Evolutionary conservation across 92 coral and sea anemone genomes (phyloP).

Genomic region (Epizoanthus illoricatus): DNA sequence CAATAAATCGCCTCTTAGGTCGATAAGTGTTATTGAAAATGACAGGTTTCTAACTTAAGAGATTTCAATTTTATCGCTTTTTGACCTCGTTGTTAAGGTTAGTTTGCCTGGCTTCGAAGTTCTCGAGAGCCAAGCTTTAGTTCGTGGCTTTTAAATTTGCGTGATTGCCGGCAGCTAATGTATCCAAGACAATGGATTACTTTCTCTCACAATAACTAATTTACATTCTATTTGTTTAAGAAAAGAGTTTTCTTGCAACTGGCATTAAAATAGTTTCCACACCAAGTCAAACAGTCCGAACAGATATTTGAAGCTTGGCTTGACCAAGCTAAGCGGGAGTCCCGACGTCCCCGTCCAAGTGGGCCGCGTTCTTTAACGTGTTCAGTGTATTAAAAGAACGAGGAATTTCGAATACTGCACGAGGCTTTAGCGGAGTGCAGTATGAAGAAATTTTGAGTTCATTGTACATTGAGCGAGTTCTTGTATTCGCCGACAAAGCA

Average conservation of each 20-base stretch:
- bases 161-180: not conserved
- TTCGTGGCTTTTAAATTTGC: constrained; percentile 1
- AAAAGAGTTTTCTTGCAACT: not conserved
- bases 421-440: too few species aligned
- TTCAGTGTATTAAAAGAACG: too few species aligned
- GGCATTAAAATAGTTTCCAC: too few species aligned
- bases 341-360: too few species aligned
- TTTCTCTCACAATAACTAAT: constrained; percentile 1
- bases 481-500: too few species aligned
- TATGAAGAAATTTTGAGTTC: too few species aligned
- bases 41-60: not conserved
- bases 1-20: constrained; percentile 17
- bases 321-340: too few species aligned
- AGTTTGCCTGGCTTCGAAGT: not conserved
- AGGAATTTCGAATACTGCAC: too few species aligned
- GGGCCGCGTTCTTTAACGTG: too few species aligned
- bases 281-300: too few species aligned
- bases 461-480: too few species aligned
- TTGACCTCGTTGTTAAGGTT: not conserved
- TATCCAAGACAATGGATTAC: not conserved
- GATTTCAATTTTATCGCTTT: not conserved
- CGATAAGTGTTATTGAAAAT: not conserved
- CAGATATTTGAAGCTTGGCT: too few species aligned
- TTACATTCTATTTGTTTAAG: not conserved
- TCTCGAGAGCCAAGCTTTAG: not conserved